Conservation (phyloP, 2,113 vertebrate species). For the Micronycteris hirsuta region DNA sequence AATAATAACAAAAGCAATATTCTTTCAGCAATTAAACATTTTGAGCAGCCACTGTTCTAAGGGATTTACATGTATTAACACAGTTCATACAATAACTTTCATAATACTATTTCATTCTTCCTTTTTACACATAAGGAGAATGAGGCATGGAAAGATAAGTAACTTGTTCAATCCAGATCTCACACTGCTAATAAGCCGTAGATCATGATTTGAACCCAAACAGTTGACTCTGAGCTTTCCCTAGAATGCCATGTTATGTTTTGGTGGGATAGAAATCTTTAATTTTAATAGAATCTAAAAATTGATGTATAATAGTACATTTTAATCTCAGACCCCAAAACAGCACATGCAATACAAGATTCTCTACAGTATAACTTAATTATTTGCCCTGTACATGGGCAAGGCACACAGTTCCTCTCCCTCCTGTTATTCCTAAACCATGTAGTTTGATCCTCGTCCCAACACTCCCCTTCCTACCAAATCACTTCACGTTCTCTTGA, state of each 20-base stretch:
- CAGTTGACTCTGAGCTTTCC: background rate
- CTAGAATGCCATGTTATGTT: background rate
- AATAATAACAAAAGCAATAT: background rate
- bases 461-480: background rate
- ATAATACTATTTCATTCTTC: background rate
- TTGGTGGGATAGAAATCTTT: background rate
- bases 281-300: constrained; percentile 1
- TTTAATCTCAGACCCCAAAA: background rate
- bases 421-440: background rate
- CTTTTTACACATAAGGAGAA: background rate
- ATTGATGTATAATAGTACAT: background rate
- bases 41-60: background rate
- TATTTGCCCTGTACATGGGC: background rate
- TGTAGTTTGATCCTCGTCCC: background rate
- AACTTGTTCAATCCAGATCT: background rate
- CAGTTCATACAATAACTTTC: background rate
- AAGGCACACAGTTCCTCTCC: background rate
- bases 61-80: background rate
- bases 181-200: background rate
- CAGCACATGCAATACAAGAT: background rate
- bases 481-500: background rate
- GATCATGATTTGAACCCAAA: background rate
- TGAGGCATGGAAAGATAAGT: background rate
- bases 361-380: background rate
- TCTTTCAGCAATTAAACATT: background rate